Base-by-base conservation (phyloP, 2,113 vertebrate genomes). In the Stomatorhinus ivindoensis region DNA sequence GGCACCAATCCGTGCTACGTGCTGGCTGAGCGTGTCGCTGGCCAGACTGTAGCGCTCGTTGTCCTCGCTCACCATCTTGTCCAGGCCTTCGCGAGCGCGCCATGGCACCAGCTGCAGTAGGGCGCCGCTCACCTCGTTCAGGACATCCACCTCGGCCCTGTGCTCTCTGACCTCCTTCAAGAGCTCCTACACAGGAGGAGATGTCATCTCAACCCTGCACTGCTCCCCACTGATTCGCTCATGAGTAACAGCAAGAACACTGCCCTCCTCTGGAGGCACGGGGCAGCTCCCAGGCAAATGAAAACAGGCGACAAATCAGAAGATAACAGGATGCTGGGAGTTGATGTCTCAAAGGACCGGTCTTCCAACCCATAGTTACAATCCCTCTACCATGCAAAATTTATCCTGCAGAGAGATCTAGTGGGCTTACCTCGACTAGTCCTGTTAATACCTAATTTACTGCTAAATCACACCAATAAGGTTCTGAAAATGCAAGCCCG, bases 81-180 rank as follows among this genome's bases (percentile, higher is more conserved):
- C 97, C 6, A 99, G 96, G 3, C 97, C 96, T 93, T 98, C 98
- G 82, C 98, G 95, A 0, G 97, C 97, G 90, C 98, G 96, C 98
- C 98, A 99, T 0, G 98, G 98, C 46, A 99, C 97, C 90, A 99
- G 94, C 89, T 99, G 98, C 93, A 98, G 93, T 69, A 99, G 96
- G 44, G 97, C 96, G 53, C 95, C 93, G 93, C 97, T 97, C 88
- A 97, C 94, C 91, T 99, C 98, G 88, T 99, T 99, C 90, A 99
- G 93, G 19, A 95, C 96, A 91, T 98, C 98, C 92, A 99, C 46
- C 86, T 95, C 92, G 35, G 94, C 91, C 94, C 96, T 98, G 92
- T 95, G 95, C 53, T 93, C 95, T 92, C 96, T 97, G 44, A 95
- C 95, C 93, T 99, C 97, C 90, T 96, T 95, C 87, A 97, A 93